Base-by-base conservation (phyloP, 1,140 invertebrate species). In the Charaxes varanes region DNA sequence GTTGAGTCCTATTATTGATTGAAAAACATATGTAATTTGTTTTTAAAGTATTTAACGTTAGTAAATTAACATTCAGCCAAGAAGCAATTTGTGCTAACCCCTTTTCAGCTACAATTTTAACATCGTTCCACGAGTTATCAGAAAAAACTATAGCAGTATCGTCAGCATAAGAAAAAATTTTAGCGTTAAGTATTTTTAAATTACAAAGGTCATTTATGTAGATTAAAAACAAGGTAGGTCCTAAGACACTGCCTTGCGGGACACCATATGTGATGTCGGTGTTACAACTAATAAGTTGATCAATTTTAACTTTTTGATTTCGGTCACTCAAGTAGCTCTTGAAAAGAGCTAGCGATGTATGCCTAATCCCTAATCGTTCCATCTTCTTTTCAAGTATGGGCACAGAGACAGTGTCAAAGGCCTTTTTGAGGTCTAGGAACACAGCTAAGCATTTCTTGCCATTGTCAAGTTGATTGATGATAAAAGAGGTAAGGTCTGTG, bases 1-100 rank as follows among this genome's bases (percentile, higher is more conserved):
- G 4, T 28, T 28, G 4, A 12, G 26, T 28, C 13, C 12, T 28
- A 12, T 4, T 28, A 12, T 4, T 28, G 6, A 11, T 28, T 12
- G 26, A 28, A 14, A 28, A 28, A 7, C 26, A 28, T 11, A 28
- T 28, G 10, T 28, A 28, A 12, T 28, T 28, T 6, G 26, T 11
- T 14, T 28, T 28, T 3, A 12, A 6, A 11, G 26, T 6, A 12
- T 28, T 28, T 12, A 28, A 14, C 3, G 10, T 28, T 2, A 5
- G 26, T 28, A 11, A 11, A 12, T 28, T 28, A n/a, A n/a, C n/a
- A n/a, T n/a, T n/a, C n/a, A n/a, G n/a, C n/a, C n/a, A n/a, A n/a
- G n/a, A n/a, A n/a, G 10, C 26, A 12, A 28, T 28, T 11, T 28
- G 10, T 12, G 5, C 3, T 11, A 28, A 14, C 3, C 26, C 11